Evolutionary conservation across 2,113 vertebrate genomes (phyloP).

Genomic region (Craseonycteris thonglongyai): DNA sequence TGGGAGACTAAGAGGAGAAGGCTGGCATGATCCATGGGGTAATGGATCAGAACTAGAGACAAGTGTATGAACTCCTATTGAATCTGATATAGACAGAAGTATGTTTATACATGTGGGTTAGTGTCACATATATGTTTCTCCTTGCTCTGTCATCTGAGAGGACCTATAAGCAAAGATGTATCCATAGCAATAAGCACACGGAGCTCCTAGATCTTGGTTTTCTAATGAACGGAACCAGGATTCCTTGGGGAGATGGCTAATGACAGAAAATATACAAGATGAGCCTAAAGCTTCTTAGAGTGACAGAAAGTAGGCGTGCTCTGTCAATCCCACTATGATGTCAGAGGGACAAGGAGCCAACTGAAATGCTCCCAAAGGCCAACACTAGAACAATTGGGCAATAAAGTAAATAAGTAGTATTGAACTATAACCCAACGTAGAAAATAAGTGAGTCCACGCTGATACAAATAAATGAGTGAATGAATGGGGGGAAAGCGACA

Average conservation of each 20-base stretch:
- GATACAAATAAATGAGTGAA: not conserved
- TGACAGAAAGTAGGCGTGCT: not conserved
- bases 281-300: not conserved
- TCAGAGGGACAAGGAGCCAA: not conserved
- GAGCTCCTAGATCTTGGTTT: not conserved
- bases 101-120: too few relatives aligned
- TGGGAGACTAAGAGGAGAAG: not conserved
- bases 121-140: rapidly evolving
- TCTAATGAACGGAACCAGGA: not conserved
- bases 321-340: not conserved
- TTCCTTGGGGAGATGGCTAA: not conserved
- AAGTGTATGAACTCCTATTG: not conserved
- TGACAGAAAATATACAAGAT: not conserved
- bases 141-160: not conserved
- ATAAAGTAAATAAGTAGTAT: not conserved
- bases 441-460: not conserved
- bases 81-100: rapidly evolving
- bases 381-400: not conserved
- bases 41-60: not conserved
- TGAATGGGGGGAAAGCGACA: not conserved
- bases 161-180: not conserved
- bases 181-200: not conserved
- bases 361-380: not conserved
- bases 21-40: not conserved
- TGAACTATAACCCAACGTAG: not conserved